Base-by-base conservation (phyloP, 2,113 vertebrate species). In the Salvelinus alpinus region DNA sequence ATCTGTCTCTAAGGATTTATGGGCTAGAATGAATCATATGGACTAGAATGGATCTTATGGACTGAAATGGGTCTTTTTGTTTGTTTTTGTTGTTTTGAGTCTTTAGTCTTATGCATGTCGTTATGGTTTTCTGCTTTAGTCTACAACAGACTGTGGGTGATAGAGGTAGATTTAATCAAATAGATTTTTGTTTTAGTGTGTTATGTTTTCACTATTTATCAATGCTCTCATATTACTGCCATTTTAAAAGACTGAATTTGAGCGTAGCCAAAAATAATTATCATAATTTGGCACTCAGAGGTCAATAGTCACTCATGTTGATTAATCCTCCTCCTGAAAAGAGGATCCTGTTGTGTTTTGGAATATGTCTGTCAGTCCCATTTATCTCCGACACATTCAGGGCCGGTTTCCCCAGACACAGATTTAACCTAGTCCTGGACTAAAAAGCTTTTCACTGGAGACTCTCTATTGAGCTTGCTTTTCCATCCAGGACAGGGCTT, bases 1-100 rank as follows among this genome's bases (percentile, higher is more conserved):
- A 92, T 65, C 27, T 38, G 1, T 73, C 64, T 65, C 57, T 18
- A 68, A 68, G 31, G 66, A 31, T 3, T 68, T 38, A 34, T 6
- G 29, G 16, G 3, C 6, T 68, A 1, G 2, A 29, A 34, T 31
- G 14, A 14, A 29, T n/a, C 57, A 8, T n/a, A 18, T 44, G 38
- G 12, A 14, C 9, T 51, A 25, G 25, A 1, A 38, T 29, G 14
- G 16, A 24, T 24, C 72, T 34, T 68, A 48, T 67, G 38, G 6
- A 12, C 31, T 34, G 34, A 34, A 34, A 34, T 34, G 6, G 34
- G 34, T 29, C 29, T 18, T 18, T 64, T 64, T 64, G 62, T 25
- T 65, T 66, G 3, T n/a, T 66, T 12, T 25, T 29, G 64, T 4
- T 13, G 24, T 27, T 66, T 27, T 29, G 25, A 24, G 13, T 29